Percentiles rank a stretch among this genome's conserved stretches.
Conservation (phyloP, 2,797 vertebrate species). For the Hydrocynus forskahlii region DNA sequence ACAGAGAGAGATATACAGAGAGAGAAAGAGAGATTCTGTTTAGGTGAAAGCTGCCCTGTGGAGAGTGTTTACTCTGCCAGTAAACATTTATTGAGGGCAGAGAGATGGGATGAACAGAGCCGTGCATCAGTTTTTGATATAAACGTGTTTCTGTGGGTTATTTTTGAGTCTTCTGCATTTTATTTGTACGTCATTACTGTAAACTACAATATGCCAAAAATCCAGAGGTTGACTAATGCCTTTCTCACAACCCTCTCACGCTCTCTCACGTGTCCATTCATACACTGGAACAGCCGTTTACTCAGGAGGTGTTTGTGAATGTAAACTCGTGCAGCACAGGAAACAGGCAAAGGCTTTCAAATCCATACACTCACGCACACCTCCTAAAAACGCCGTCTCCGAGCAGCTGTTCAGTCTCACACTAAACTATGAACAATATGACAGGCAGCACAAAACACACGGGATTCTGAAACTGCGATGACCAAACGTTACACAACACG, state of each 20-base stretch:
- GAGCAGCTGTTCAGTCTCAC: constrained; percentile 39
- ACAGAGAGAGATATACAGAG: not conserved
- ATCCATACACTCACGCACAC: constrained; percentile 27
- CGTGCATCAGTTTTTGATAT: not conserved
- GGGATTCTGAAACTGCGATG: constrained; percentile 20
- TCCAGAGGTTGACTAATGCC: too few relatives aligned
- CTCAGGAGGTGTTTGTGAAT: constrained; percentile 14
- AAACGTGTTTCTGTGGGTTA: not conserved
- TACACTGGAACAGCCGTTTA: constrained; percentile 8
- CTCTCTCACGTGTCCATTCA: not conserved
- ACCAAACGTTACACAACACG: constrained; percentile 30
- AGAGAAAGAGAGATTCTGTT: not conserved
- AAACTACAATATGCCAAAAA: not conserved
- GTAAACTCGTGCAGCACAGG: constrained; percentile 23
- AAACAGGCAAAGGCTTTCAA: constrained; percentile 30
- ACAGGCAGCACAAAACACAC: constrained; percentile 41
- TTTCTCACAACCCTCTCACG: not conserved
- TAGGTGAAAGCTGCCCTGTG: constrained; percentile 18
- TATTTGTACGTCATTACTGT: not conserved
- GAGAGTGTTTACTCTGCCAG: constrained; percentile 22
- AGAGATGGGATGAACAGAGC: constrained; percentile 4
- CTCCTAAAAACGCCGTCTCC: not conserved
- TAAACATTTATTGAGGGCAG: constrained; percentile 26
- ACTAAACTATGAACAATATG: constrained; percentile 27
- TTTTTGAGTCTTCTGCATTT: not conserved